A percentile compares a stretch with the other conserved stretches of the same genome.
These are phyloP conservation scores for Pardosa pseudoannulata DNA, from an alignment of 2,888 invertebrate species.

Conservation along the genomic window DNA sequence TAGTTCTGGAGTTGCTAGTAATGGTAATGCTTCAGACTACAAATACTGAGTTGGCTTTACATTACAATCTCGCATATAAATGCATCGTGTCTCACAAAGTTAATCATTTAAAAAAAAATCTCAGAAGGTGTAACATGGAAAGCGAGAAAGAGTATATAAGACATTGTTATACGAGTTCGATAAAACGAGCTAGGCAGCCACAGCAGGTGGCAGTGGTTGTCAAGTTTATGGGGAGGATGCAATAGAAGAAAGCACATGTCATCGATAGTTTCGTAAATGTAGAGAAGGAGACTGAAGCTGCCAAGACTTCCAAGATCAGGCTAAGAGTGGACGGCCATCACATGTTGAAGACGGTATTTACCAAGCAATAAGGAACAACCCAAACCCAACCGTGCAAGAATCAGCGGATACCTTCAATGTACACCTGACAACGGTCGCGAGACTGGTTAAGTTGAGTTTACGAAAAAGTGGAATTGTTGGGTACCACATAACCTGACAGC, in stretches of 20 bases:
- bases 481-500: too few species aligned
- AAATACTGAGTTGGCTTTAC: background rate
- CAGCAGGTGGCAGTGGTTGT: background rate
- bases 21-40: too few species aligned
- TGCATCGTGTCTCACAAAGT: too few species aligned
- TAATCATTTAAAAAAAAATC: too few species aligned
- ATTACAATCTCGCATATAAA: background rate
- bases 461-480: slow-evolving; percentile 14
- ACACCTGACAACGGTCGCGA: background rate
- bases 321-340: background rate
- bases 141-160: too few species aligned
- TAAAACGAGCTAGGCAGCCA: background rate
- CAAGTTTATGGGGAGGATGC: too few species aligned
- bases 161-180: too few species aligned
- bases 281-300: slow-evolving; percentile 16
- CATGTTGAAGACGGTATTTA: background rate
- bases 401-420: slow-evolving; percentile 24
- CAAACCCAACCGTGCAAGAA: background rate
- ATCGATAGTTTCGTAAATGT: background rate
- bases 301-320: background rate
- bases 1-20: too few species aligned
- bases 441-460: slow-evolving; percentile 18
- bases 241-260: background rate
- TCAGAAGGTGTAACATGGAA: too few species aligned
- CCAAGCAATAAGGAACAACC: too few species aligned